Percentiles rank a stretch among this genome's conserved stretches.
phyloP scores from a whole-genome alignment of 2,113 vertebrate species.

The Heliornis fulica region DNA sequence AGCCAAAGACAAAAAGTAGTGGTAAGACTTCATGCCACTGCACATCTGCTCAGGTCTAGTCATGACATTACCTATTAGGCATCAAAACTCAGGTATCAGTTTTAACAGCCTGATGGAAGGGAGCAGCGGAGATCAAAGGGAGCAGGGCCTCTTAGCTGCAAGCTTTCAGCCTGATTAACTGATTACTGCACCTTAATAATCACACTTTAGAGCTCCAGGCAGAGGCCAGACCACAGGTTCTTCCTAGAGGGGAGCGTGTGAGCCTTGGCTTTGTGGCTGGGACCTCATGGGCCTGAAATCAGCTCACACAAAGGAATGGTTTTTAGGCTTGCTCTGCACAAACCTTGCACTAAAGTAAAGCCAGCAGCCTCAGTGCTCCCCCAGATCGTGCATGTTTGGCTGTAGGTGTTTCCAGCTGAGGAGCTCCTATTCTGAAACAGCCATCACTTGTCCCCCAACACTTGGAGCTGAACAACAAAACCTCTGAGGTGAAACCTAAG shows the following conservation, averaged over 20 bases:
- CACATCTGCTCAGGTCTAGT: background rate
- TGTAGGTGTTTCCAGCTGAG: background rate
- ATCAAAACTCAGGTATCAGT: background rate
- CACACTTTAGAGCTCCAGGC: background rate
- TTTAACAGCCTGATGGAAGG: background rate
- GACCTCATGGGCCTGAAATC: too few relatives aligned
- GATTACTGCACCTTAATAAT: background rate
- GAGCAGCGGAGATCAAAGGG: background rate
- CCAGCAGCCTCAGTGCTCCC: background rate
- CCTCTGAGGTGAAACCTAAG: background rate
- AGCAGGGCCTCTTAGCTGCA: background rate
- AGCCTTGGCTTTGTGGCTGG: background rate
- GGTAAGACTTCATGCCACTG: background rate
- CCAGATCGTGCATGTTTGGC: accelerated
- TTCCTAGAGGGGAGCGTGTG: accelerated
- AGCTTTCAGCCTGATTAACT: too few relatives aligned
- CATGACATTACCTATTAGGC: too few relatives aligned
- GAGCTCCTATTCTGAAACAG: background rate
- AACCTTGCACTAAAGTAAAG: background rate
- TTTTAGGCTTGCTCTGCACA: background rate
- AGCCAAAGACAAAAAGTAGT: background rate
- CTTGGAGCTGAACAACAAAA: background rate
- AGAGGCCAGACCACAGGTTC: background rate
- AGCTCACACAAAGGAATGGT: background rate
- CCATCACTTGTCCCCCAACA: background rate